phyloP scores from a whole-genome alignment of 2,888 invertebrate species.

The Ormyrus thymus region DNA sequence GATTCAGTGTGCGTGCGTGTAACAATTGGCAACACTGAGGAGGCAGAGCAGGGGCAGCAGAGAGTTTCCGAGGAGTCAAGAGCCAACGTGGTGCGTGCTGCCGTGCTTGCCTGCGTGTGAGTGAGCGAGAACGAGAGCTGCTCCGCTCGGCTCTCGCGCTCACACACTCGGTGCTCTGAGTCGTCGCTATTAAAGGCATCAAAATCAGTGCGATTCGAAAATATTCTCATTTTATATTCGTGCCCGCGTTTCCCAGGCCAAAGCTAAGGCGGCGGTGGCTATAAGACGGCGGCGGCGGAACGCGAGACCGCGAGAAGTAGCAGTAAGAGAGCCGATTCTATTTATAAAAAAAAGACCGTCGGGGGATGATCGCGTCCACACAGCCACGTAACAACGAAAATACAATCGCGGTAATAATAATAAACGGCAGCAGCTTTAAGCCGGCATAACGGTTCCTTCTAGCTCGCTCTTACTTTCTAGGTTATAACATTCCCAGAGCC shows the following conservation, averaged over 20 bases:
- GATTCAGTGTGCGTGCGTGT: constrained; percentile 41
- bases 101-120: neutral
- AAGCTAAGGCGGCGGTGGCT: neutral
- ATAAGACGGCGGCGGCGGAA: constrained; percentile 61
- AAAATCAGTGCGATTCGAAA: constrained; percentile 67
- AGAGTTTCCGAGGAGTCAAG: constrained; percentile 3
- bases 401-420: constrained; percentile 61
- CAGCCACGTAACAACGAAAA: constrained; percentile 70
- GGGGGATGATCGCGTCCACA: constrained; percentile 70
- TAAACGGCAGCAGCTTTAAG: constrained; percentile 12
- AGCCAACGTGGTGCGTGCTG: neutral
- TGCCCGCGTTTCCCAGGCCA: constrained; percentile 56
- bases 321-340: constrained; percentile 58
- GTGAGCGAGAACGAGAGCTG: constrained; percentile 8
- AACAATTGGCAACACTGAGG: constrained; percentile 54
- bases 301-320: no score
- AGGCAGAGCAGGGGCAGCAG: neutral
- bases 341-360: constrained; percentile 51
- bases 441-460: constrained; percentile 48
- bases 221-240: constrained; percentile 70
- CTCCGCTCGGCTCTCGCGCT: constrained; percentile 25
- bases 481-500: constrained; percentile 59
- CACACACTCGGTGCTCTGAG: constrained; percentile 19
- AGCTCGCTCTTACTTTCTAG: constrained; percentile 57
- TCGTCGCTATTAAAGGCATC: constrained; percentile 61